phyloP scores from a whole-genome alignment of 2,113 vertebrate species.

The Leuciscus idus region DNA sequence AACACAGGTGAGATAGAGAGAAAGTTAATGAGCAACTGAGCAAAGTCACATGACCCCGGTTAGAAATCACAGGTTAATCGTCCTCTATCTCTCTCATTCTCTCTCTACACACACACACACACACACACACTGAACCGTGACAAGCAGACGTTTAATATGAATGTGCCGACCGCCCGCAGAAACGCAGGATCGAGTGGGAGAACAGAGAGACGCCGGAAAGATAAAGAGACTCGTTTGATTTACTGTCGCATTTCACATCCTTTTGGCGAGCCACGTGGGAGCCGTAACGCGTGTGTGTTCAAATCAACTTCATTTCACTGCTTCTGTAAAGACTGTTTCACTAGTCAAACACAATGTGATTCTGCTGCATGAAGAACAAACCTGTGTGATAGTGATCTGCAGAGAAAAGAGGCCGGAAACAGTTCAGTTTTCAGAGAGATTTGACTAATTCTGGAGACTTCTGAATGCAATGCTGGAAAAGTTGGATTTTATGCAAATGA shows the following conservation, averaged over 20 bases:
- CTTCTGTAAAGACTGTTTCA: background rate
- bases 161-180: constrained; percentile 49
- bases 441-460: background rate
- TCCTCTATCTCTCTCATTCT: background rate
- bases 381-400: background rate
- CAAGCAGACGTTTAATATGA: constrained; percentile 55
- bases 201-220: background rate
- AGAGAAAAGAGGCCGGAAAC: no score
- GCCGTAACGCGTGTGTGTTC: background rate
- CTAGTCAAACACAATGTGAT: background rate
- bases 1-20: background rate
- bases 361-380: background rate
- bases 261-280: background rate
- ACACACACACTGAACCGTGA: background rate
- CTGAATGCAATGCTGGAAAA: background rate
- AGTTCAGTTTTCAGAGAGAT: background rate
- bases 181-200: constrained; percentile 44
- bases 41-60: background rate
- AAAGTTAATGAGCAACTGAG: background rate
- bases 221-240: constrained; percentile 45
- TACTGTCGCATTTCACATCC: background rate
- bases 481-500: background rate
- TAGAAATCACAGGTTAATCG: background rate
- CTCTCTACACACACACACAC: no score
- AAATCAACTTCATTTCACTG: background rate